Evolutionary conservation across 2,113 vertebrate species (phyloP).

Genomic region (Periophthalmodon schlosseri): DNA sequence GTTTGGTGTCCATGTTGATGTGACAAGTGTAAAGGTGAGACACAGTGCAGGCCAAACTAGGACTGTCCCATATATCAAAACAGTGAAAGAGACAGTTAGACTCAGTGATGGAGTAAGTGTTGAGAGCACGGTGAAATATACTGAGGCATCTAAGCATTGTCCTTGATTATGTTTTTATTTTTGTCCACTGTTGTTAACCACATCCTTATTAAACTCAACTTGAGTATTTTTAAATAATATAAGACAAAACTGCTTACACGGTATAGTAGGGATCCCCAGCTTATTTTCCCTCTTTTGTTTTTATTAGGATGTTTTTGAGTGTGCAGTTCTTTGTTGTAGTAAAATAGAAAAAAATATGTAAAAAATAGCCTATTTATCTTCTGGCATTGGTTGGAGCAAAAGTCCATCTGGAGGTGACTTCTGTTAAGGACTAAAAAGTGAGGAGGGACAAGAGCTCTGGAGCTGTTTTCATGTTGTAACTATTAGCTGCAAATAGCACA

Average conservation of each 20-base stretch:
- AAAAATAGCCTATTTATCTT: neutral
- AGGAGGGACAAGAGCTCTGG: neutral
- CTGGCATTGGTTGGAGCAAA: neutral
- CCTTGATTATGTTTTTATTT: neutral
- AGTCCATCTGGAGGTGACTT: neutral
- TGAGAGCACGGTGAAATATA: neutral
- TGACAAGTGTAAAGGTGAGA: neutral
- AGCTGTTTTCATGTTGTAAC: neutral
- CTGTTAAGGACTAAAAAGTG: neutral
- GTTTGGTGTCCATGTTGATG: neutral
- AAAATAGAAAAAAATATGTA: neutral
- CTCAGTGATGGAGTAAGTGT: neutral
- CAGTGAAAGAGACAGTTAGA: neutral
- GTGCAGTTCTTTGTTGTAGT: neutral
- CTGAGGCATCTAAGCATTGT: neutral
- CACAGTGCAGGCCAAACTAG: neutral
- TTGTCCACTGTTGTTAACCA: neutral
- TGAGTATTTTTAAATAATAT: too few relatives aligned
- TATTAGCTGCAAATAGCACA: neutral
- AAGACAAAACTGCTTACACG: too few relatives aligned
- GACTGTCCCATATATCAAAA: neutral
- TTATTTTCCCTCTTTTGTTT: neutral
- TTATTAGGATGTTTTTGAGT: neutral
- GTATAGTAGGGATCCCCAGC: too few relatives aligned
- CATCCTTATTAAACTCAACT: too few relatives aligned